A percentile compares a stretch with the other conserved stretches of the same genome.
phyloP scores from a whole-genome alignment of 2,888 invertebrate genomes.

The Zelleria hepariella region DNA sequence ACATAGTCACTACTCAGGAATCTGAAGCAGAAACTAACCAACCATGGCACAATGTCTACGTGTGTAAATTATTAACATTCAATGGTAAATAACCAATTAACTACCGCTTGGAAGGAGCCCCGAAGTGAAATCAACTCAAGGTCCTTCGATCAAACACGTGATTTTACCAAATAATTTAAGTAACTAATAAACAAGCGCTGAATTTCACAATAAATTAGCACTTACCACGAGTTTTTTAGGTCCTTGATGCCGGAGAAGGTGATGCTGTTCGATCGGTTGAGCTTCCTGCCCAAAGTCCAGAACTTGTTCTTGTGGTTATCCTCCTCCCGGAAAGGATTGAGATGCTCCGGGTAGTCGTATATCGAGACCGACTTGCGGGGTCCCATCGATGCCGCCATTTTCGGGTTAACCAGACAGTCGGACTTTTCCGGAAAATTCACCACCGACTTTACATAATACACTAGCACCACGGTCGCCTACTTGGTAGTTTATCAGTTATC shows the following conservation, averaged over 20 bases:
- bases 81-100: too few species aligned
- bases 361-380: slow-evolving; percentile 70
- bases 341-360: slow-evolving; percentile 81
- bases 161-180: not conserved
- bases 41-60: too few species aligned
- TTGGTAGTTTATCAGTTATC: slow-evolving; percentile 61
- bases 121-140: not conserved
- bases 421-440: slow-evolving; percentile 28
- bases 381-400: slow-evolving; percentile 54
- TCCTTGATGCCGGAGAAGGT: slow-evolving; percentile 71
- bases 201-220: slow-evolving; percentile 13
- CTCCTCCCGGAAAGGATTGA: slow-evolving; percentile 82
- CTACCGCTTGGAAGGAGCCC: not conserved
- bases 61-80: too few species aligned
- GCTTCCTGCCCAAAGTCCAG: slow-evolving; percentile 67
- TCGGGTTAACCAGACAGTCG: slow-evolving; percentile 18
- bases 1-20: not conserved
- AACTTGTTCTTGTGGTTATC: slow-evolving; percentile 75
- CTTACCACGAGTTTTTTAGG: slow-evolving; percentile 74
- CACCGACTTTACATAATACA: slow-evolving; percentile 60
- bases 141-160: not conserved
- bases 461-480: slow-evolving; percentile 44
- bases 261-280: slow-evolving; percentile 74
- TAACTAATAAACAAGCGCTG: not conserved
- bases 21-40: not conserved